Evolutionary conservation across 2,888 invertebrate genomes (phyloP).

Genomic region (Chelonus formosanus): DNA sequence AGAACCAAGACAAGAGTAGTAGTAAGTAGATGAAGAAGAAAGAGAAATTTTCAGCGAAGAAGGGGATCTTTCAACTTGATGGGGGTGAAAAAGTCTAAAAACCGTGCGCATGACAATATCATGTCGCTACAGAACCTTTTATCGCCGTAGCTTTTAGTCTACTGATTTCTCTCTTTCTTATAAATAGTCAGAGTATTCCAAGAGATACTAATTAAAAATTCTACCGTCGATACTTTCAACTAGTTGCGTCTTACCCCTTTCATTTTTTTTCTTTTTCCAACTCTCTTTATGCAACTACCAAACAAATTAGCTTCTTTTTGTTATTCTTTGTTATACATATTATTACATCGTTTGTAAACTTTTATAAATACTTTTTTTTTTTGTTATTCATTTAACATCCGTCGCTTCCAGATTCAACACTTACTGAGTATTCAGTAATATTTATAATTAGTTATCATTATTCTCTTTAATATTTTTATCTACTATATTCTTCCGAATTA

Average conservation of each 20-base stretch:
- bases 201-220: background rate
- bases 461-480: too few species aligned
- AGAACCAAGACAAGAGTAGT: conserved; percentile 21
- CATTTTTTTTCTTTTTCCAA: background rate
- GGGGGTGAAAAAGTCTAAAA: conserved; percentile 62
- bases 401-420: too few species aligned
- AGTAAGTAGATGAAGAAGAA: conserved; percentile 15
- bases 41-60: conserved; percentile 28
- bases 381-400: too few species aligned
- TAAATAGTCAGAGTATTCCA: too few species aligned
- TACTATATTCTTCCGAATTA: too few species aligned
- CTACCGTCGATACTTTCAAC: background rate
- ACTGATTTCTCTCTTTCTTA: conserved; percentile 2
- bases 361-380: too few species aligned
- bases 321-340: background rate
- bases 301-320: background rate
- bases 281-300: background rate
- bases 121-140: conserved; percentile 43
- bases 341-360: too few species aligned
- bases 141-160: conserved; percentile 9
- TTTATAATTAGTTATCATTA: too few species aligned
- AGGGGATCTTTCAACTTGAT: conserved; percentile 19
- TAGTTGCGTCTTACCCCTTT: background rate
- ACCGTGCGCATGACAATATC: conserved; percentile 66
- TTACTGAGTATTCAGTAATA: too few species aligned